Conservation (phyloP, 1,140 invertebrate species). For the Trichomalopsis sarcophagae region DNA sequence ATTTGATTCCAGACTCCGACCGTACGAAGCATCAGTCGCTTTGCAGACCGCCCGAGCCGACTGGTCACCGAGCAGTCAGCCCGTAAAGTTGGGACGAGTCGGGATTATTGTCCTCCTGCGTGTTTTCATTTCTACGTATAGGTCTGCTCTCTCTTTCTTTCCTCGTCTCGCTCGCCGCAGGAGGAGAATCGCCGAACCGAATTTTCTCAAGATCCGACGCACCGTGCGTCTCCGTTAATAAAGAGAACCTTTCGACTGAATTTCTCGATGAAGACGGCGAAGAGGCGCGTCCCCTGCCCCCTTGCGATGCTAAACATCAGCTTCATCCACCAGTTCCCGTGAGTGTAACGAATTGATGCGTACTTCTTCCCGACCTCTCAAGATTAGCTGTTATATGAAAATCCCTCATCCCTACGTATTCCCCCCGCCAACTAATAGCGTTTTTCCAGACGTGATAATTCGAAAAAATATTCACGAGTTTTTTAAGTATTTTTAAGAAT, state of each 20-base stretch:
- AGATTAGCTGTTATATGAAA: slow-evolving; percentile 16
- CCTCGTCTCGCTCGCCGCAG: slow-evolving; percentile 24
- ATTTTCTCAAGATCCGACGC: not conserved
- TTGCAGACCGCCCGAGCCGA: slow-evolving; percentile 61
- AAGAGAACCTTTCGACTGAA: not conserved
- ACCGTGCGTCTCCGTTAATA: not conserved
- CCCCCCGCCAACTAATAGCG: too few species aligned
- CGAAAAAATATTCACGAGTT: too few species aligned
- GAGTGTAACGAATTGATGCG: slow-evolving; percentile 14
- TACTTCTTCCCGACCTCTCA: not conserved
- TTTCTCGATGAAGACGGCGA: not conserved
- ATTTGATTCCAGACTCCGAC: slow-evolving; percentile 54
- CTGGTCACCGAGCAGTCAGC: slow-evolving; percentile 53
- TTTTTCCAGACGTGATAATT: too few species aligned
- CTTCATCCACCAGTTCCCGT: not conserved
- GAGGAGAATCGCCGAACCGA: not conserved
- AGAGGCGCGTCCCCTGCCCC: not conserved
- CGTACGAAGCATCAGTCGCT: slow-evolving; percentile 37
- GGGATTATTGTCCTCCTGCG: slow-evolving; percentile 61
- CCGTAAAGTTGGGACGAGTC: slow-evolving; percentile 65
- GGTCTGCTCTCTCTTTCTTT: slow-evolving; percentile 12
- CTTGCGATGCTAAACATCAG: not conserved
- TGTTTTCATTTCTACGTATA: slow-evolving; percentile 13
- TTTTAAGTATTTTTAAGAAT: too few species aligned
- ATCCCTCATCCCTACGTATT: not conserved